Percentiles rank a stretch among this genome's conserved stretches.
Evolutionary conservation across 2,797 vertebrate genomes (phyloP).

Genomic region (Halcyon leucocephala): DNA sequence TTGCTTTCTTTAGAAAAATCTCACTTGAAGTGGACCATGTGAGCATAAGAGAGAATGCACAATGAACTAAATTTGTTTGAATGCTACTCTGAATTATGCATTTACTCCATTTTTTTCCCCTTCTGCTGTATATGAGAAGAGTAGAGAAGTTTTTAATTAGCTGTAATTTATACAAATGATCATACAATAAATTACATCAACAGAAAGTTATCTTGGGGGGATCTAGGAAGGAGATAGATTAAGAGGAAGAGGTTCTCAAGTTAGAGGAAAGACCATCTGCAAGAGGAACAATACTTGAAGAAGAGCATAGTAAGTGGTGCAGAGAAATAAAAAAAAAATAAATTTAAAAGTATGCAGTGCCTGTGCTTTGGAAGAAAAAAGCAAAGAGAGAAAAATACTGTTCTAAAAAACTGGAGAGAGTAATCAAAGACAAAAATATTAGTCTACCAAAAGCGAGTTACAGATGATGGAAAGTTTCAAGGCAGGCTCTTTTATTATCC

Average conservation of each 20-base stretch:
- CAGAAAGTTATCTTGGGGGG: neutral
- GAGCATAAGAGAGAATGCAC: neutral
- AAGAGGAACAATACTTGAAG: neutral
- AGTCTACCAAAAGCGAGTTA: neutral
- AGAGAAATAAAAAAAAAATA: neutral
- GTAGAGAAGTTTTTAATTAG: neutral
- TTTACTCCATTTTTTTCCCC: neutral
- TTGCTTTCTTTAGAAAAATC: neutral
- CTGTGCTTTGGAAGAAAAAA: neutral
- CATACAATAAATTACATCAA: neutral
- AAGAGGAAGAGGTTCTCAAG: neutral
- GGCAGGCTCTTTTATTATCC: neutral
- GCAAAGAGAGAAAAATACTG: neutral
- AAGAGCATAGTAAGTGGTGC: neutral
- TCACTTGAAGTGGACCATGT: neutral
- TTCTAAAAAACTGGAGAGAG: neutral
- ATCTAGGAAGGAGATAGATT: neutral
- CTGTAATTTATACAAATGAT: neutral
- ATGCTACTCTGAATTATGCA: neutral
- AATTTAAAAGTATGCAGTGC: neutral
- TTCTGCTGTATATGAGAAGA: neutral
- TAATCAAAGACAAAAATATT: neutral
- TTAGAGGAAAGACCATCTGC: neutral
- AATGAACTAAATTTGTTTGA: neutral
- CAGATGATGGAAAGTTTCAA: neutral